phyloP scores from a whole-genome alignment of 2,113 vertebrate genomes.

The Malaclemys terrapin region DNA sequence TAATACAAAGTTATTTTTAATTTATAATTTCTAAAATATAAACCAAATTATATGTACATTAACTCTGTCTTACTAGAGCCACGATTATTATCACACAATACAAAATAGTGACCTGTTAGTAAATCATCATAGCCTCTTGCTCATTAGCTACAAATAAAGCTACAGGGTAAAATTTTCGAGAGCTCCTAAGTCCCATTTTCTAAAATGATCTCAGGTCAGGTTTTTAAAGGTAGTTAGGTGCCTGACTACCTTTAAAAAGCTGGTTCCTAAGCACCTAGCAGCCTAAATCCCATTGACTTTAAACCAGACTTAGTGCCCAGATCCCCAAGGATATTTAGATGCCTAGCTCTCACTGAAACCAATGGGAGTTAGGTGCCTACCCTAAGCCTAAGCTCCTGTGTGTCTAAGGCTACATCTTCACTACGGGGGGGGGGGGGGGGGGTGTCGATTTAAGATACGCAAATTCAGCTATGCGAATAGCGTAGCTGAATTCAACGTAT shows the following conservation, averaged over 20 bases:
- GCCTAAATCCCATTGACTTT: background rate
- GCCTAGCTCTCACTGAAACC: too few relatives aligned
- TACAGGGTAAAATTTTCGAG: background rate
- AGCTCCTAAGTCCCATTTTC: background rate
- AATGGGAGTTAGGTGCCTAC: too few relatives aligned
- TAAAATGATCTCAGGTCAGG: background rate
- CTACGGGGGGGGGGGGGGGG: too few relatives aligned
- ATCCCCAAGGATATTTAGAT: too few relatives aligned
- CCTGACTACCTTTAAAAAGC: too few relatives aligned
- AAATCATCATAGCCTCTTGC: background rate
- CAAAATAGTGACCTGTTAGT: background rate
- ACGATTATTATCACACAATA: background rate
- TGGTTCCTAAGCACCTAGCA: background rate
- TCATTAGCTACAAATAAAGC: slow-evolving; percentile 1
- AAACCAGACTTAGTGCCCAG: background rate
- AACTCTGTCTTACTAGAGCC: background rate
- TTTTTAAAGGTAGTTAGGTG: too few relatives aligned
- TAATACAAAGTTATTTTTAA: background rate
- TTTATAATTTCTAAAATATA: background rate
- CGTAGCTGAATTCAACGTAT: too few relatives aligned
- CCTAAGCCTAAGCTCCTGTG: too few relatives aligned
- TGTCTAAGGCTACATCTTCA: too few relatives aligned
- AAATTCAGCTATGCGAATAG: too few relatives aligned
- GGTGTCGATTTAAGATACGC: too few relatives aligned
- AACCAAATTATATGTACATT: background rate